These are phyloP conservation scores for Semaprochilodus insignis DNA, from an alignment of 2,797 vertebrate genomes.

Conservation along the genomic window DNA sequence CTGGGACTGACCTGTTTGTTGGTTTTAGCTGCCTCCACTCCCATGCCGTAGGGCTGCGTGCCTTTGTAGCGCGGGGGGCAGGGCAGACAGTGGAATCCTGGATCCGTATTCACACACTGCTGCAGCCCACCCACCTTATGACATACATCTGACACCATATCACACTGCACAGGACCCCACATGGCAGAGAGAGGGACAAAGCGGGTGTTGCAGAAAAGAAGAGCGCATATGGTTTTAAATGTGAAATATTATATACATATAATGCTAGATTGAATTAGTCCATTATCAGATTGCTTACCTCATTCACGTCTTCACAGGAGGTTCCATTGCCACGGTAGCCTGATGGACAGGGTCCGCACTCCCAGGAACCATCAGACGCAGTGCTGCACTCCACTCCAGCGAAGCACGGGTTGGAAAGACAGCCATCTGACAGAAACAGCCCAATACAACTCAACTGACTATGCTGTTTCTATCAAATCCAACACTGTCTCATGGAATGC, in stretches of 20 bases:
- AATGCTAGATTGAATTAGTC: neutral
- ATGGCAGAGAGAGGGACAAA: slow-evolving; percentile 22
- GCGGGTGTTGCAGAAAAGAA: neutral
- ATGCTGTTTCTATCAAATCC: neutral
- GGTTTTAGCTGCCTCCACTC: slow-evolving; percentile 82
- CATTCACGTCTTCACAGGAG: slow-evolving; percentile 92
- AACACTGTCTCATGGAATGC: neutral
- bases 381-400: slow-evolving; percentile 89
- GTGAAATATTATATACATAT: neutral
- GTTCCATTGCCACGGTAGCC: slow-evolving; percentile 93
- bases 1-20: slow-evolving; percentile 85
- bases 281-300: slow-evolving; percentile 76
- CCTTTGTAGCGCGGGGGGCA: slow-evolving; percentile 94
- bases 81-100: slow-evolving; percentile 93
- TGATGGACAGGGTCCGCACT: slow-evolving; percentile 88
- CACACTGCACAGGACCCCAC: slow-evolving; percentile 78
- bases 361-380: slow-evolving; percentile 87
- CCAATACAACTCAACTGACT: neutral
- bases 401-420: slow-evolving; percentile 92
- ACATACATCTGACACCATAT: slow-evolving; percentile 87
- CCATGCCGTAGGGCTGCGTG: slow-evolving; percentile 88
- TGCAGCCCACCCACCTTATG: slow-evolving; percentile 81
- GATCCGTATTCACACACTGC: slow-evolving; percentile 92
- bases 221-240: neutral
- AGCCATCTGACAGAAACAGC: slow-evolving; percentile 81